Conservation (phyloP, 2,113 vertebrate genomes). For the Origma solitaria region DNA sequence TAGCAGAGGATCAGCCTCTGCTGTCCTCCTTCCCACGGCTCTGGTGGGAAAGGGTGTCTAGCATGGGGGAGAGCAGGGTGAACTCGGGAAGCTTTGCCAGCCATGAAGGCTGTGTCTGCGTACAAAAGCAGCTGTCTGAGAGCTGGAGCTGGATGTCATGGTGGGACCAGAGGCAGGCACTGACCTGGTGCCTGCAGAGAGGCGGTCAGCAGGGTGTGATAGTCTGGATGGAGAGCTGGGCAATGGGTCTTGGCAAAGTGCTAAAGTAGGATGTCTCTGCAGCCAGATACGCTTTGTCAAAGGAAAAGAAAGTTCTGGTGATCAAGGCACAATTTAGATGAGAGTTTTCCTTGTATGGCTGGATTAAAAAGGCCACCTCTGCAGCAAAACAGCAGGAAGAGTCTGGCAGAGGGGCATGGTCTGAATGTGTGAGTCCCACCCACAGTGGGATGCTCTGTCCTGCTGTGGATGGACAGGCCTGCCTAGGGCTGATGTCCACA, state of each 20-base stretch:
- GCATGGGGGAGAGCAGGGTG: neutral
- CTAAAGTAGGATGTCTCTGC: neutral
- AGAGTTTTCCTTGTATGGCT: neutral
- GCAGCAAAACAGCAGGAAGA: neutral
- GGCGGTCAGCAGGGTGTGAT: neutral
- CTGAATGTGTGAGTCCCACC: neutral
- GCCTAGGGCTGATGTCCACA: neutral
- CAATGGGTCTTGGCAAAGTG: neutral
- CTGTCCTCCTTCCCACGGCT: neutral
- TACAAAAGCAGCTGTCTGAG: neutral
- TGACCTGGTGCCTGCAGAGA: neutral
- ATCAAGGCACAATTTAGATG: neutral
- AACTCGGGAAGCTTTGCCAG: rapidly evolving
- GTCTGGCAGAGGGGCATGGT: neutral
- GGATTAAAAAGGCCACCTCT: neutral
- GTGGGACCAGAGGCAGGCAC: neutral
- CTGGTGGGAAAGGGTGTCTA: neutral
- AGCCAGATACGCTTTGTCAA: neutral
- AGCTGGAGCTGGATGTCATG: neutral
- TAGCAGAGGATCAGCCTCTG: neutral
- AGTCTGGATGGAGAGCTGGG: neutral
- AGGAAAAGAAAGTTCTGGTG: neutral
- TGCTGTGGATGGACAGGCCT: neutral
- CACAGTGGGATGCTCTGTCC: rapidly evolving
- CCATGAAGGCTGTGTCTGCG: rapidly evolving